These are phyloP conservation scores for Loriculus beryllinus DNA, from an alignment of 2,797 vertebrate species.

Conservation along the genomic window DNA sequence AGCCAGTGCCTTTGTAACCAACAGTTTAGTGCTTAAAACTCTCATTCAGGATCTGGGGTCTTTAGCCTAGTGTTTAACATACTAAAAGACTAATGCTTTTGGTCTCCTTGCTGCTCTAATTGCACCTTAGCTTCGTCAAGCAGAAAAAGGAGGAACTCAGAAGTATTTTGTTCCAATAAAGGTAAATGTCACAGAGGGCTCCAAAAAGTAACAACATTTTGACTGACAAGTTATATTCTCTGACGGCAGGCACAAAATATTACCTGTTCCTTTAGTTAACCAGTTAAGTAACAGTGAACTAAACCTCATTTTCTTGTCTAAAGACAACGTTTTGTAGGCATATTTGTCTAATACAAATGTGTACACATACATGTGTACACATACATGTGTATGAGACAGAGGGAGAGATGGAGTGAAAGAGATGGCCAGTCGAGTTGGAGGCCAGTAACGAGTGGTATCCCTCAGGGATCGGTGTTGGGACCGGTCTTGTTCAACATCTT, in stretches of 20 bases:
- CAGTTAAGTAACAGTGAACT: background rate
- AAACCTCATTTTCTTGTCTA: background rate
- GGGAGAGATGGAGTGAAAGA: background rate
- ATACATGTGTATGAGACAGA: background rate
- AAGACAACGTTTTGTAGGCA: background rate
- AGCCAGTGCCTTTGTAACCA: background rate
- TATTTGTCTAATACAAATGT: background rate
- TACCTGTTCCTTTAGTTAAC: background rate
- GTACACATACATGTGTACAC: accelerated
- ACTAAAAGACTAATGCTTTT: background rate
- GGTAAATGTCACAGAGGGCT: background rate
- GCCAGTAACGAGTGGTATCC: background rate
- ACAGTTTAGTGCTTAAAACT: background rate
- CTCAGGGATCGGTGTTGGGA: background rate
- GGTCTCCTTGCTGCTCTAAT: background rate
- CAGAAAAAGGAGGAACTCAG: background rate
- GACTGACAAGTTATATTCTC: background rate
- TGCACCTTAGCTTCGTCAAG: background rate
- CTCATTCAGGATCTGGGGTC: background rate
- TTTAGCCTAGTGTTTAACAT: background rate
- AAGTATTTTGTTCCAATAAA: background rate
- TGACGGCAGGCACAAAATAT: background rate
- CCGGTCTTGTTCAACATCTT: background rate
- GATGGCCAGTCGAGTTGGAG: background rate
- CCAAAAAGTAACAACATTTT: background rate